Conservation (phyloP, 1,140 invertebrate species). For the Saccostrea echinata region DNA sequence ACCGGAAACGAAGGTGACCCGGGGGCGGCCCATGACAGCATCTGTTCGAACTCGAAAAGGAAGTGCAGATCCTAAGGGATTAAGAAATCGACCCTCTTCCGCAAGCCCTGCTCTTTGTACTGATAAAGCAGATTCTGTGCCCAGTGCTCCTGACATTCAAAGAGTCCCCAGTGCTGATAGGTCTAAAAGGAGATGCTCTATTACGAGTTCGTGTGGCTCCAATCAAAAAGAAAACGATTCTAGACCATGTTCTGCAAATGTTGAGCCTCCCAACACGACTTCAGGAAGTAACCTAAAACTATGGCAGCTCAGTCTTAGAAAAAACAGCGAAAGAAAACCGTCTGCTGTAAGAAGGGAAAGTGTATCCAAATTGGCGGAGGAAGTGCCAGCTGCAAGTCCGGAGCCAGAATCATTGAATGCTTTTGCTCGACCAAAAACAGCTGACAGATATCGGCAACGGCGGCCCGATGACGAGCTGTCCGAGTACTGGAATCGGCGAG, state of each 20-base stretch:
- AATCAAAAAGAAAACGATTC: neutral
- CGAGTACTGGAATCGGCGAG: constrained; percentile 48
- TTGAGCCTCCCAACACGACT: neutral
- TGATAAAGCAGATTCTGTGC: neutral
- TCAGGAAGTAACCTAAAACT: neutral
- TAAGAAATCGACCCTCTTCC: constrained; percentile 40
- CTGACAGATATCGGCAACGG: constrained; percentile 45
- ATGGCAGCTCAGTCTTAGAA: neutral
- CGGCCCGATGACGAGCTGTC: constrained; percentile 50
- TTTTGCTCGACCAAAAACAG: constrained; percentile 52
- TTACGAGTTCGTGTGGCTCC: neutral
- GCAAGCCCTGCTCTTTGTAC: constrained; percentile 9
- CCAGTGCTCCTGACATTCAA: neutral
- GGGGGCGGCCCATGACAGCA: constrained; percentile 48
- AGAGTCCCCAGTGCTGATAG: neutral
- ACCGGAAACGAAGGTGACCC: neutral
- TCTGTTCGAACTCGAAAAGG: neutral
- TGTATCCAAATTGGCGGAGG: neutral
- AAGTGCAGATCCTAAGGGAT: neutral
- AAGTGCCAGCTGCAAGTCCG: neutral
- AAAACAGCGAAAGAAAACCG: neutral
- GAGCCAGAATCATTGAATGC: neutral
- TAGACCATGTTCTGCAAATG: neutral
- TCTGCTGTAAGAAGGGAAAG: neutral
- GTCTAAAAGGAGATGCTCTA: neutral